A percentile compares a stretch with the other conserved stretches of the same genome.
Evolutionary conservation across 2,888 invertebrate genomes (phyloP).

Genomic region (Phasia obesa): DNA sequence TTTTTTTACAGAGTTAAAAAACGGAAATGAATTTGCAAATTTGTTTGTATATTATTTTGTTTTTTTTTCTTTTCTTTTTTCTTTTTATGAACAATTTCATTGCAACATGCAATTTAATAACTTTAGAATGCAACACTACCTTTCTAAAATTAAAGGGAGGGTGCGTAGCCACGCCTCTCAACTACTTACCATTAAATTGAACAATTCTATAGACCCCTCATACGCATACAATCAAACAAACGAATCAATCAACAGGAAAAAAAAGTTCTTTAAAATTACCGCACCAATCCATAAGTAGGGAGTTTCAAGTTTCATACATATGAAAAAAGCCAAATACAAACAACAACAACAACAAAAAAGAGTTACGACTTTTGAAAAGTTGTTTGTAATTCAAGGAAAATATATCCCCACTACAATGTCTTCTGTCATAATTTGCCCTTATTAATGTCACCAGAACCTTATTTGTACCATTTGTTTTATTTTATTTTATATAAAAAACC

Average conservation of each 20-base stretch:
- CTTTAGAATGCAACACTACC: constrained; percentile 56
- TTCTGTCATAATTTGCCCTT: constrained; percentile 74
- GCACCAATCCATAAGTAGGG: constrained; percentile 71
- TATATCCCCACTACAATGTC: constrained; percentile 62
- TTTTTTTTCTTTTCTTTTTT: not conserved
- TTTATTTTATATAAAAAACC: constrained; percentile 15
- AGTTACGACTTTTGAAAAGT: constrained; percentile 64
- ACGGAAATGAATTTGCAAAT: constrained; percentile 65
- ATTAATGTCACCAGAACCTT: constrained; percentile 71
- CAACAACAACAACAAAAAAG: constrained; percentile 31
- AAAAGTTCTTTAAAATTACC: constrained; percentile 51
- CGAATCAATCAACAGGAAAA: constrained; percentile 24
- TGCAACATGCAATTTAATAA: constrained; percentile 61
- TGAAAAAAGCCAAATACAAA: constrained; percentile 26
- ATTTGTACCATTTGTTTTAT: constrained; percentile 56
- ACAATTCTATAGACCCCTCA: constrained; percentile 33
- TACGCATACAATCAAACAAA: constrained; percentile 41
- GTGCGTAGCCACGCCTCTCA: constrained; percentile 52
- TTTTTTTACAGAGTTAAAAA: constrained; percentile 1
- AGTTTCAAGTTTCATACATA: constrained; percentile 71
- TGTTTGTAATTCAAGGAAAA: constrained; percentile 58
- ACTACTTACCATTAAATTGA: constrained; percentile 54
- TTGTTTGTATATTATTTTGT: no score
- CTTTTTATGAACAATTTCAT: constrained; percentile 13
- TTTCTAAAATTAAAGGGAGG: constrained; percentile 28